Evolutionary conservation across 2,113 vertebrate genomes (phyloP).

Genomic region (Kryptolebias marmoratus): DNA sequence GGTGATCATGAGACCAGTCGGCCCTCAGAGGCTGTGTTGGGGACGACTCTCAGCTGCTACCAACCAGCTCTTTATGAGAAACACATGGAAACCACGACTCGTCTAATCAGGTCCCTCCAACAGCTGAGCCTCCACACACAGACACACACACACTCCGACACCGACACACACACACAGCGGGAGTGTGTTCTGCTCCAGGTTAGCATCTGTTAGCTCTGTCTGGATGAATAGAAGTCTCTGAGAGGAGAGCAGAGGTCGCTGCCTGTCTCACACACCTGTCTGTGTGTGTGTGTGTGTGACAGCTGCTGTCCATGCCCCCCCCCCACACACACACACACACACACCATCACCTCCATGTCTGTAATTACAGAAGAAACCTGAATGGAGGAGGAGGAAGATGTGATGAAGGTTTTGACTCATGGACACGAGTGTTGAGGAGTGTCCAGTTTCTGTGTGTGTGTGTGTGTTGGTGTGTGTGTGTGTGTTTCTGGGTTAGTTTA

Average conservation of each 20-base stretch:
- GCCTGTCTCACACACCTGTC: slow-evolving; percentile 71
- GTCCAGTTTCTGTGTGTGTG: slow-evolving; percentile 1
- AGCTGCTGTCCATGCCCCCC: slow-evolving; percentile 56
- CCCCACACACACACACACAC: not conserved
- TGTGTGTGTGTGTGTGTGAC: slow-evolving; percentile 31
- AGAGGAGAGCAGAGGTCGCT: slow-evolving; percentile 63
- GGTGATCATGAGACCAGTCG: too few relatives aligned
- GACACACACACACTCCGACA: not conserved
- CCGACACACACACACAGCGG: not conserved
- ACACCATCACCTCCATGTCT: slow-evolving; percentile 11
- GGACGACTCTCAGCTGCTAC: too few relatives aligned
- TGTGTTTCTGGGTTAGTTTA: not conserved
- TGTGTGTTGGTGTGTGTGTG: not conserved
- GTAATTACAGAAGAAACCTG: slow-evolving; percentile 55
- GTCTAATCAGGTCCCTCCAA: too few relatives aligned
- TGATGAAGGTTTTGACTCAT: slow-evolving; percentile 1
- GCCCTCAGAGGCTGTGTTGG: too few relatives aligned
- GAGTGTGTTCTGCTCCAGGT: slow-evolving; percentile 26
- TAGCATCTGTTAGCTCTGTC: slow-evolving; percentile 61
- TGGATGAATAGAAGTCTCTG: slow-evolving; percentile 63
- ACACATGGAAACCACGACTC: too few relatives aligned
- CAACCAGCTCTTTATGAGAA: too few relatives aligned
- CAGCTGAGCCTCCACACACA: too few relatives aligned
- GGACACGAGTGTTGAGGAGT: not conserved
- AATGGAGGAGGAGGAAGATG: not conserved